Conservation (phyloP, 92 coral and sea anemone species). For the Phymanthus crucifer region DNA sequence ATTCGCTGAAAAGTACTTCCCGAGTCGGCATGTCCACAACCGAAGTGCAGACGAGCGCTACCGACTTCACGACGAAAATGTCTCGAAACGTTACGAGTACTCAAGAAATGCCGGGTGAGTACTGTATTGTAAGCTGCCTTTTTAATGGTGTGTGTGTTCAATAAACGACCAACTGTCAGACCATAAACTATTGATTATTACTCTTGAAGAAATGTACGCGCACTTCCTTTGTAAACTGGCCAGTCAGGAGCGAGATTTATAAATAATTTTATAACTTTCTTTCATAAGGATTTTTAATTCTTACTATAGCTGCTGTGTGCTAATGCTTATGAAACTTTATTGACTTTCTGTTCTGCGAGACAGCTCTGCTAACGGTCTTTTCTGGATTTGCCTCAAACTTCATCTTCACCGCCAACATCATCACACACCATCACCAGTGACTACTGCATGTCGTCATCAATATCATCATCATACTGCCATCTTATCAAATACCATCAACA, state of each 20-base stretch:
- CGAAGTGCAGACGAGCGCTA: not conserved
- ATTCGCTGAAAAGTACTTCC: conserved; percentile 8
- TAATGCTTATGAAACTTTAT: not conserved
- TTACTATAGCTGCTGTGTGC: not conserved
- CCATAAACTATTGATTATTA: no score
- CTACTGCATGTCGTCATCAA: not conserved
- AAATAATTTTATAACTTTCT: no score
- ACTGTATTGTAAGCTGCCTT: no score
- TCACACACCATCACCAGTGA: conserved; percentile 1
- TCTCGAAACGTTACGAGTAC: conserved; percentile 26
- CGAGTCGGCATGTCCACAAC: conserved; percentile 6
- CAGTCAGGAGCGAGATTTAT: no score
- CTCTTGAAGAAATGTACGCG: no score
- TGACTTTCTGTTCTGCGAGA: not conserved
- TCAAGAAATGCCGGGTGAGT: conserved; percentile 39
- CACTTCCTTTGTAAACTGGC: no score
- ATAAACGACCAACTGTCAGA: no score
- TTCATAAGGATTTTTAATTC: not conserved
- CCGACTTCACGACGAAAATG: conserved; percentile 14
- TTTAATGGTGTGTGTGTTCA: no score
- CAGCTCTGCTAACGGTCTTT: conserved; percentile 18
- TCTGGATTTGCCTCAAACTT: conserved; percentile 19
- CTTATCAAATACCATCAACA: conserved; percentile 6
- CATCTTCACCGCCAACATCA: not conserved
- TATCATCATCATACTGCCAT: not conserved